Percentiles rank a stretch among this genome's conserved stretches.
These are phyloP conservation scores for Molossus molossus DNA, from an alignment of 2,797 vertebrate species.

Conservation along the genomic window DNA sequence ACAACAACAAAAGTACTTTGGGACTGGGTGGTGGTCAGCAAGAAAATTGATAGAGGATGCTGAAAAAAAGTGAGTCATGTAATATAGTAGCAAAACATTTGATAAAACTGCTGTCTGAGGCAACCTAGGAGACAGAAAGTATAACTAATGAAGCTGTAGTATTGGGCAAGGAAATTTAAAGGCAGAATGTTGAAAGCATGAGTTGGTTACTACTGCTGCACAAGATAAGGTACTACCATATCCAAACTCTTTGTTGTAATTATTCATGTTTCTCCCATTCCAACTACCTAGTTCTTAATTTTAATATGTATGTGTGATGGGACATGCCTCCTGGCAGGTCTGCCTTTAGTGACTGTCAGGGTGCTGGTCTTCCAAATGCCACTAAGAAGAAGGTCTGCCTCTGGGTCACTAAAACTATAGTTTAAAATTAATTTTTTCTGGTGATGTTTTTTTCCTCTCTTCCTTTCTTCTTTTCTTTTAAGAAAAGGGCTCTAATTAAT, in stretches of 20 bases:
- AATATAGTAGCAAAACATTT: background rate
- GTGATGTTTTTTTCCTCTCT: background rate
- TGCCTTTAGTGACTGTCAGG: background rate
- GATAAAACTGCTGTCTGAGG: background rate
- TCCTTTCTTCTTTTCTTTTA: background rate
- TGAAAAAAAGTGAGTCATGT: background rate
- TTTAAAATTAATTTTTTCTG: constrained; percentile 53
- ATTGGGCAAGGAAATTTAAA: background rate
- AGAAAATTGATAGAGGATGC: background rate
- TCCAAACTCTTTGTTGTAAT: background rate
- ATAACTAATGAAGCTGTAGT: background rate
- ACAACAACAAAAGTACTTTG: background rate
- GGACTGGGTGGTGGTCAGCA: background rate
- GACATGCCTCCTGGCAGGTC: background rate
- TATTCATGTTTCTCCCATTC: background rate
- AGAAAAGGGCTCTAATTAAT: background rate
- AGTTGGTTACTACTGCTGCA: background rate
- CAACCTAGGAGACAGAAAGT: constrained; percentile 1
- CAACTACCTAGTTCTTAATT: background rate
- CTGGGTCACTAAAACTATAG: background rate
- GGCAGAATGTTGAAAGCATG: background rate
- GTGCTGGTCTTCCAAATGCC: background rate
- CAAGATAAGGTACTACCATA: background rate
- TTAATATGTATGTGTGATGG: background rate
- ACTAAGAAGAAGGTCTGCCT: constrained; percentile 29